A percentile compares a stretch with the other conserved stretches of the same genome.
Conservation (phyloP, 2,113 vertebrate genomes). For the Myotis brandtii region DNA sequence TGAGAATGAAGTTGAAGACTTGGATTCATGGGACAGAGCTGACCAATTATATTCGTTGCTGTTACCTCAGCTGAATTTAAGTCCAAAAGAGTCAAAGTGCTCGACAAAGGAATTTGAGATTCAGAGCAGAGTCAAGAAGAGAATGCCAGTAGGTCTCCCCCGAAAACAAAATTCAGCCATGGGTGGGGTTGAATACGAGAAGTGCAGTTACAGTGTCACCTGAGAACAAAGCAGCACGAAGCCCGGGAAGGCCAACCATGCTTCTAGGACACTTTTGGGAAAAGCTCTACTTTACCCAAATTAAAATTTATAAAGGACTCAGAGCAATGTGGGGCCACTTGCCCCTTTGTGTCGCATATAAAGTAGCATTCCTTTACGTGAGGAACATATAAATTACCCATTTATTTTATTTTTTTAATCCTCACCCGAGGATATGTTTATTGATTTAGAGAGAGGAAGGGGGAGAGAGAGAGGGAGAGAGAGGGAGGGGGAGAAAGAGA, state of each 20-base stretch:
- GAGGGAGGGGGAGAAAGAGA: no score
- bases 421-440: neutral
- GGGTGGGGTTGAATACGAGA: neutral
- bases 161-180: neutral
- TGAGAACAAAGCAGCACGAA: neutral
- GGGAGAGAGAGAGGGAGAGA: no score
- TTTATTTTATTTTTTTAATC: neutral
- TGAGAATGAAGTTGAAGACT: constrained; percentile 31
- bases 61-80: neutral
- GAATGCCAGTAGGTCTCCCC: neutral
- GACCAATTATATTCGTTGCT: constrained; percentile 5
- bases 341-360: neutral
- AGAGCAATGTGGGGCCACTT: neutral
- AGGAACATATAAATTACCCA: neutral
- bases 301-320: neutral
- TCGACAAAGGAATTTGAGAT: neutral
- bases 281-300: neutral
- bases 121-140: neutral
- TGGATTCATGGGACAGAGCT: neutral
- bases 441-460: neutral
- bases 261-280: constrained; percentile 2
- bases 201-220: neutral
- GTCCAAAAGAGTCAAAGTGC: neutral
- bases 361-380: neutral
- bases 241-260: neutral